These are phyloP conservation scores for Dryobotodes eremita DNA, from an alignment of 2,888 invertebrate species.

Conservation along the genomic window DNA sequence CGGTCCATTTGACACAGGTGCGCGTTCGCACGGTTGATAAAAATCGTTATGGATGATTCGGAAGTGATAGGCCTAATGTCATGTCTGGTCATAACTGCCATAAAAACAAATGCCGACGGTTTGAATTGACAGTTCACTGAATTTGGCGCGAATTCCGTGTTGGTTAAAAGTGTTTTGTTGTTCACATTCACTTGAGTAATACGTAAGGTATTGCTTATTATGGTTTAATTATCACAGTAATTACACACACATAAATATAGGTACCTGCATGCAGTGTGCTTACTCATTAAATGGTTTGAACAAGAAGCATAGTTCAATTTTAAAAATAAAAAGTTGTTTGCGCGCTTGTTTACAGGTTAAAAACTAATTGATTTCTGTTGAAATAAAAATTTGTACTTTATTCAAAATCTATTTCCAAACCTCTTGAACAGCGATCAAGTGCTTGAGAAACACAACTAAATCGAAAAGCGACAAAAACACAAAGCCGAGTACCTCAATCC, in stretches of 20 bases:
- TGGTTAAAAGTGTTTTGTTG: not conserved
- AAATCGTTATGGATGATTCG: conserved; percentile 67
- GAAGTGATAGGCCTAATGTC: conserved; percentile 56
- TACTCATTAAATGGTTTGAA: not conserved
- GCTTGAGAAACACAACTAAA: conserved; percentile 33
- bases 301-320: not conserved
- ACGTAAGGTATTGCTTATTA: not conserved
- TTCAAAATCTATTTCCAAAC: conserved; percentile 6
- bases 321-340: not conserved
- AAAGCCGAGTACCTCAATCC: conserved; percentile 14
- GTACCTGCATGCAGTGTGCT: not conserved
- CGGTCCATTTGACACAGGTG: conserved; percentile 79
- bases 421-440: conserved; percentile 31
- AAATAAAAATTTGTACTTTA: conserved; percentile 3
- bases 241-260: not conserved
- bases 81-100: not conserved
- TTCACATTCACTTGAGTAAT: not conserved
- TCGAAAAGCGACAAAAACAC: conserved; percentile 44
- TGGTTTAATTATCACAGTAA: not conserved
- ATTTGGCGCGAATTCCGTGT: not conserved
- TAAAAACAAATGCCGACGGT: not conserved
- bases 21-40: conserved; percentile 79
- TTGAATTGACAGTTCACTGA: not conserved
- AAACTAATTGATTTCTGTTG: not conserved
- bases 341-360: not conserved